Evolutionary conservation across 2,113 vertebrate genomes (phyloP), one percentile per base, ranked within the genome.

Genomic region (Gopherus flavomarginatus): DNA sequence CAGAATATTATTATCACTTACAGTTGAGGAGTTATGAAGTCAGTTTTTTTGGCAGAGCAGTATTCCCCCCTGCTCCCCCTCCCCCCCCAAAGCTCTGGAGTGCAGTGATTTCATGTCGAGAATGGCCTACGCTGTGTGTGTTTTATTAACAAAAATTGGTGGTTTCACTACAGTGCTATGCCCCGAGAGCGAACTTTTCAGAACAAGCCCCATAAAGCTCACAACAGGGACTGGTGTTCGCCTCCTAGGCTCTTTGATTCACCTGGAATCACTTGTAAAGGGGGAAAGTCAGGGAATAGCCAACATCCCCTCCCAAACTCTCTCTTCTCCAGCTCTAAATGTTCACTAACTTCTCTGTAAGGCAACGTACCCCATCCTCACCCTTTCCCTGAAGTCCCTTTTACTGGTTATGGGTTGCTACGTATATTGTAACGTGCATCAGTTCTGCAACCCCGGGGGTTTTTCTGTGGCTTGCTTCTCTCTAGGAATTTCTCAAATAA

Each of bases 31-130:
- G 52, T 1, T 2, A 6, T 50, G 38, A 53, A 35, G n/a, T 75
- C 0, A 0, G 83, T 22, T 83, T 87, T 94, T 24, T 95, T 90
- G 86, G 92, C 57, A 56, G 90, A 92, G 87, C 49, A 83, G 17
- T 84, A 81, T 75, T 91, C 87, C 89, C 87, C 84, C 85, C 89
- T 75, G 38, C 59, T 94, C 26, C 59, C 22, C 14, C 38, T n/a
- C n/a, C n/a, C n/a, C 44, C 44, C 92, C 69, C 4, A 95, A 78
- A 80, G 94, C 87, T 96, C 90, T 57, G 50, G 94, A 93, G 95
- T 69, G 90, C 81, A 90, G 87, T 90, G 96, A 94, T 96, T 96
- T 96, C 95, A 86, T 57, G 80, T 69, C 27, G 94, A 35, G 81
- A 91, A 94, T 59, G 54, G 86, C 85, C 87, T 79, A 10, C 65